These are phyloP conservation scores for Hyalella azteca DNA, from an alignment of 2,888 invertebrate species.

Conservation along the genomic window DNA sequence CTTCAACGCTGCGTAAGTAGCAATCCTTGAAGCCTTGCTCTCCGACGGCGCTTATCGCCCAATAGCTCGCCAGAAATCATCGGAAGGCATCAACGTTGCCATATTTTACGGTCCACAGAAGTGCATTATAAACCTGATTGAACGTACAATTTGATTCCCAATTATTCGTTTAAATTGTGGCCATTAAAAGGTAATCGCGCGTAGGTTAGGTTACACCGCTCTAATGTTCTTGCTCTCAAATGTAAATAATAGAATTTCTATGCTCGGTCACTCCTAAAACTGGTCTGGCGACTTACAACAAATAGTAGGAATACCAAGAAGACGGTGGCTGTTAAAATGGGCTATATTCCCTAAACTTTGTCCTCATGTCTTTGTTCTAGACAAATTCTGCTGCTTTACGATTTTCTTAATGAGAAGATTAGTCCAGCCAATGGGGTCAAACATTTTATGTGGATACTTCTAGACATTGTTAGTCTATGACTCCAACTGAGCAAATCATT, in stretches of 20 bases:
- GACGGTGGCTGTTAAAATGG: too few species aligned
- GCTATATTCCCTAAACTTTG: too few species aligned
- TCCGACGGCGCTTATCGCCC: neutral
- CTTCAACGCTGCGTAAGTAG: conserved; percentile 19
- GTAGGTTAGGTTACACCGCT: neutral
- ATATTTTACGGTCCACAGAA: neutral
- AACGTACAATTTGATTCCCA: neutral
- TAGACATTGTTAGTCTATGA: too few species aligned
- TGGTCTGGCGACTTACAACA: neutral
- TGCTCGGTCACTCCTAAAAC: neutral
- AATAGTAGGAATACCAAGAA: neutral
- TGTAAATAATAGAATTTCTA: neutral
- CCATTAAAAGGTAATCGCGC: neutral
- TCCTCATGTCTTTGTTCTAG: too few species aligned
- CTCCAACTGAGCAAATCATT: too few species aligned
- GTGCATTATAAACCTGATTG: neutral
- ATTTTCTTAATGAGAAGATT: too few species aligned
- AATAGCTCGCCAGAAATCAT: conserved; percentile 1
- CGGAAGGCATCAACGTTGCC: neutral
- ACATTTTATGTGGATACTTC: too few species aligned
- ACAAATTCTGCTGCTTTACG: too few species aligned
- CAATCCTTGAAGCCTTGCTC: neutral
- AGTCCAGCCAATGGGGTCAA: too few species aligned
- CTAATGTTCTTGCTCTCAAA: neutral
- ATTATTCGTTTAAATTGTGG: neutral